Percentiles rank a stretch among this genome's conserved stretches.
These are phyloP conservation scores for Umimayanthus chanpuru DNA, from an alignment of 92 coral and sea anemone species.

Conservation along the genomic window DNA sequence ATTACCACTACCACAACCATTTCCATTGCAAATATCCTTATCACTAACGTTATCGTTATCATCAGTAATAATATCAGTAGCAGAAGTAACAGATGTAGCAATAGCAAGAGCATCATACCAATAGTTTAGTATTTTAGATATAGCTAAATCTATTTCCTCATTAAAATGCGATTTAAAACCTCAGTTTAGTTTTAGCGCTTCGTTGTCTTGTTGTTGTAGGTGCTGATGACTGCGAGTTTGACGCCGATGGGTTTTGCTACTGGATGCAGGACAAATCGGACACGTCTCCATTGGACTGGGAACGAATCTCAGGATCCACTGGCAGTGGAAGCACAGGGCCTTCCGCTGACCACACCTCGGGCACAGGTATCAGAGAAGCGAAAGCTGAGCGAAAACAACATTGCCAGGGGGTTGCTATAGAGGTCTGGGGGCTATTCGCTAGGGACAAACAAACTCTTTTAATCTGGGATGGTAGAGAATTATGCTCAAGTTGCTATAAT, in stretches of 20 bases:
- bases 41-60: not conserved
- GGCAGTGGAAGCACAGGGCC: slow-evolving; percentile 68
- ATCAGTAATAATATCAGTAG: no score
- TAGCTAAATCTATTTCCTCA: no score
- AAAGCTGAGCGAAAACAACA: not conserved
- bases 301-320: slow-evolving; percentile 58
- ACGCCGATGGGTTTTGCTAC: slow-evolving; percentile 53
- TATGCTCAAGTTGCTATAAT: not conserved
- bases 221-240: slow-evolving; percentile 79
- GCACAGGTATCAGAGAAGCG: slow-evolving; percentile 51
- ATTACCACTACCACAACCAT: no score
- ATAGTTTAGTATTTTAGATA: no score
- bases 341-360: slow-evolving; percentile 71
- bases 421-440: not conserved
- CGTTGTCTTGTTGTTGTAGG: slow-evolving; percentile 23
- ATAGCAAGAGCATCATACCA: no score
- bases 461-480: not conserved
- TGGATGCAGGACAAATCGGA: slow-evolving; percentile 59
- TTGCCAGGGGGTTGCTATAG: not conserved
- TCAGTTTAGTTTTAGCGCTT: not conserved
- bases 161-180: no score
- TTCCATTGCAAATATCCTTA: not conserved
- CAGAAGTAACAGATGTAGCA: no score
- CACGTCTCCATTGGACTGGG: slow-evolving; percentile 52
- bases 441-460: no score